phyloP scores from a whole-genome alignment of 2,797 vertebrate genomes.

The Rachycentron canadum region DNA sequence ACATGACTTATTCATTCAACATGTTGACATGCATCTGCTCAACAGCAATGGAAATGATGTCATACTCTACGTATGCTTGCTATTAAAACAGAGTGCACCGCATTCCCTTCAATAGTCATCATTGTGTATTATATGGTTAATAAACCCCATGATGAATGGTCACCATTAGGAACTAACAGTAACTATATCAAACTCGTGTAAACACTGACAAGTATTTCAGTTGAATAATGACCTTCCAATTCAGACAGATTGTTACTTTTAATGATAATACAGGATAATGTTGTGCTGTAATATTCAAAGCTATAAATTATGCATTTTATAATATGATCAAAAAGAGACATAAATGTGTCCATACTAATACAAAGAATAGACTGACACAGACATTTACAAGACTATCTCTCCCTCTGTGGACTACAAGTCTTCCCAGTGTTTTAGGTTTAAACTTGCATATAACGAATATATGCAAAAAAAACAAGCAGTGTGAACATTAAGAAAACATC shows the following conservation, averaged over 20 bases:
- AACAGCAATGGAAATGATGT: slow-evolving; percentile 62
- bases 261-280: slow-evolving; percentile 1
- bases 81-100: slow-evolving; percentile 60
- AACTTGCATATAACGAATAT: not conserved
- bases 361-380: slow-evolving; percentile 1
- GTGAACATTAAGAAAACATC: slow-evolving; percentile 20
- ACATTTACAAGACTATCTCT: not conserved
- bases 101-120: slow-evolving; percentile 52
- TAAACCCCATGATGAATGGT: not conserved
- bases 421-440: not conserved
- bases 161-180: not conserved
- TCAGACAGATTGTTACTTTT: not conserved
- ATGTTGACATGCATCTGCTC: slow-evolving; percentile 54
- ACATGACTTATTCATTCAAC: slow-evolving; percentile 37
- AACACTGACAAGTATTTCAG: not conserved
- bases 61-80: slow-evolving; percentile 58
- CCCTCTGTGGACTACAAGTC: not conserved
- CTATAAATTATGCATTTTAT: not conserved
- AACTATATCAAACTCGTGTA: not conserved
- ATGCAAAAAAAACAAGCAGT: not conserved
- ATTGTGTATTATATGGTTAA: slow-evolving; percentile 38
- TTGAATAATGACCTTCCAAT: not conserved
- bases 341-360: not conserved
- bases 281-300: slow-evolving; percentile 5
- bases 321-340: not conserved